Percentiles rank a stretch among this genome's conserved stretches.
These are phyloP conservation scores for Hypanus sabinus DNA, from an alignment of 2,113 vertebrate genomes.

Conservation along the genomic window DNA sequence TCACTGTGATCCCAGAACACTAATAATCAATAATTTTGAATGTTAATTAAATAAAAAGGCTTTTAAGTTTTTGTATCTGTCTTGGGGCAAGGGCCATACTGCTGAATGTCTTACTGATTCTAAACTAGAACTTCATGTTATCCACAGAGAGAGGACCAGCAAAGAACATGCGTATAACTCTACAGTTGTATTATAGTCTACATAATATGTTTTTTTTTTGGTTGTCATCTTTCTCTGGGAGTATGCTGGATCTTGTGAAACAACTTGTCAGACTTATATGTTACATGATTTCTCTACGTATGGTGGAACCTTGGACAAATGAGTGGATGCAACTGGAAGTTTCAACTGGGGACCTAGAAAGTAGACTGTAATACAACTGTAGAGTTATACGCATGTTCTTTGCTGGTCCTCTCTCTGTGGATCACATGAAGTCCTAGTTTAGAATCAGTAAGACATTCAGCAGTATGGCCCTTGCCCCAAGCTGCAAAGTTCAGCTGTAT, in stretches of 20 bases:
- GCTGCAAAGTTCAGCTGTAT: no score
- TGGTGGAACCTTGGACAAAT: background rate
- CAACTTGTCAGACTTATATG: background rate
- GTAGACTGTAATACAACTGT: background rate
- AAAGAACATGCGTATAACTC: background rate
- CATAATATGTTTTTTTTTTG: background rate
- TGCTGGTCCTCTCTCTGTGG: background rate
- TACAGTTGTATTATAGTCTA: background rate
- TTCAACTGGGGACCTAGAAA: background rate
- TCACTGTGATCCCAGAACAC: background rate
- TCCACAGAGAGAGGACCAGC: background rate
- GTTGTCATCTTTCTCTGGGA: background rate
- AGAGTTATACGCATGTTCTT: background rate
- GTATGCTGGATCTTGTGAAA: background rate
- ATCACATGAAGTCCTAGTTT: background rate
- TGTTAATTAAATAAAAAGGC: background rate
- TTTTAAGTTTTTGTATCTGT: background rate
- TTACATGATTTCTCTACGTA: background rate
- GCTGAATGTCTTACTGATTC: background rate
- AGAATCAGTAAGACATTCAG: background rate
- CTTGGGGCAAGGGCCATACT: background rate
- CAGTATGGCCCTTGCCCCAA: no score
- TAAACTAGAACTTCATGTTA: background rate
- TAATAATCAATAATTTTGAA: background rate
- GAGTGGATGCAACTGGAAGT: background rate